A percentile compares a stretch with the other conserved stretches of the same genome.
phyloP scores from a whole-genome alignment of 2,113 vertebrate species.

The Salvelinus fontinalis region DNA sequence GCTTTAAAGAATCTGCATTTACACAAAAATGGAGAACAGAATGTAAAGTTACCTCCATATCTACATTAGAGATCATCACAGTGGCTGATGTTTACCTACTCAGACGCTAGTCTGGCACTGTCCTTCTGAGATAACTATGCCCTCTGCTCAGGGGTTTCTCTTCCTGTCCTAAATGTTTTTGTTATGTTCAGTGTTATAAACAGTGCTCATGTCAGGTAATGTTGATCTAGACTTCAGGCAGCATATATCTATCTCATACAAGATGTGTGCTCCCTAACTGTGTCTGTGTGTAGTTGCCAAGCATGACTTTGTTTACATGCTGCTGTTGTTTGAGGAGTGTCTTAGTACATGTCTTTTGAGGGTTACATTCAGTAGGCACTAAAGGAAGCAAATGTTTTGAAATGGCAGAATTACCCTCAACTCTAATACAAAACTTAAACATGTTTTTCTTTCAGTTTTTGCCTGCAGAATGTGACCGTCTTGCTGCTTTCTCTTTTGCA shows the following conservation, averaged over 20 bases:
- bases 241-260: not conserved
- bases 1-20: no score
- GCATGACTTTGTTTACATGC: conserved; percentile 44
- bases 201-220: not conserved
- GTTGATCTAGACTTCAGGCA: not conserved
- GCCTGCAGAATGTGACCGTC: not conserved
- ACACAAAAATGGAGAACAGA: no score
- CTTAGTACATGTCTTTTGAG: not conserved
- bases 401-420: not conserved
- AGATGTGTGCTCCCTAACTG: not conserved
- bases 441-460: not conserved
- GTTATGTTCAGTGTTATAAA: not conserved
- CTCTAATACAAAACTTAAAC: no score
- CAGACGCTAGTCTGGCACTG: not conserved
- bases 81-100: not conserved
- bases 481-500: not conserved
- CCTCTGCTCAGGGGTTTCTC: not conserved
- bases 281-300: conserved; percentile 7
- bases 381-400: not conserved
- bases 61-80: not conserved
- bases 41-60: not conserved
- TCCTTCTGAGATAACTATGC: not conserved
- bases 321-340: not conserved
- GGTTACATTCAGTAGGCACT: not conserved
- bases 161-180: not conserved